These are phyloP conservation scores for Patiria miniata DNA, from an alignment of 35 echinoderm and acorn worm genomes.

Conservation along the genomic window DNA sequence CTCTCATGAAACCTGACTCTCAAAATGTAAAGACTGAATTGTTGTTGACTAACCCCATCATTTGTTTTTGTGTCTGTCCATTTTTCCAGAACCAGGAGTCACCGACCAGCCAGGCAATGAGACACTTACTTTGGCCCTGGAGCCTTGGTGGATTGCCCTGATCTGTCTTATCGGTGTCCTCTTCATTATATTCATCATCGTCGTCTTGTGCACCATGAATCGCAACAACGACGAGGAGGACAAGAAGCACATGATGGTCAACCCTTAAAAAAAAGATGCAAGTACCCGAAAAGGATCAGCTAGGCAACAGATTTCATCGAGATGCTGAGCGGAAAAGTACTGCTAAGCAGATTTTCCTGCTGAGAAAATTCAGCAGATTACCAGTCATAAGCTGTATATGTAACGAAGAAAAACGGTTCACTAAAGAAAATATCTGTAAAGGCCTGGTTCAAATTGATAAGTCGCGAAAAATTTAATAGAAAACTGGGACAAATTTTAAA, in stretches of 20 bases:
- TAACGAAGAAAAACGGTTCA: no score
- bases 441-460: no score
- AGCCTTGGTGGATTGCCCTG: slow-evolving; percentile 85
- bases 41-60: not conserved
- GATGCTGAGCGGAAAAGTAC: no score
- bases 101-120: not conserved
- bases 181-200: slow-evolving; percentile 72
- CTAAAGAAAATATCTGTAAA: no score
- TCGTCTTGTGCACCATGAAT: slow-evolving; percentile 77
- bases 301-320: no score
- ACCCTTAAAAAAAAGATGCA: not conserved
- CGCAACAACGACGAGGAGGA: slow-evolving; percentile 32
- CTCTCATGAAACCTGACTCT: no score
- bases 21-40: no score
- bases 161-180: slow-evolving; percentile 73
- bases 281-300: not conserved
- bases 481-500: no score
- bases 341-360: no score
- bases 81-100: not conserved
- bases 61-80: not conserved
- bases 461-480: no score
- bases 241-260: slow-evolving; percentile 29
- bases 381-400: no score
- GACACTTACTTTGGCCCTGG: slow-evolving; percentile 11
- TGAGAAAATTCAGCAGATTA: no score